Evolutionary conservation across 2,888 invertebrate species (phyloP).

Genomic region (Volucella zonaria): DNA sequence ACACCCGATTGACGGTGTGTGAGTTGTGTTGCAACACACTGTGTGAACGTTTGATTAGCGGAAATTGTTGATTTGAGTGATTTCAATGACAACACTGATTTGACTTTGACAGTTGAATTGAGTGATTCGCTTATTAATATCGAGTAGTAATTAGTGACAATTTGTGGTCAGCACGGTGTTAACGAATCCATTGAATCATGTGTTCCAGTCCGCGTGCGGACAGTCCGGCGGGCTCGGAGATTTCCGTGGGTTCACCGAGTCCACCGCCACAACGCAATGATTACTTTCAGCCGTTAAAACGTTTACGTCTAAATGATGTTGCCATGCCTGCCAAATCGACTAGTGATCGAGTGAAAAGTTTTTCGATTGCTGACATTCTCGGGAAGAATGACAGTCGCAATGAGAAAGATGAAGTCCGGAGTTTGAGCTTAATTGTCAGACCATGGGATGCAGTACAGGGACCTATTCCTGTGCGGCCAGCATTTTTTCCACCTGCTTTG

Average conservation of each 20-base stretch:
- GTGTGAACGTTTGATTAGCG: slow-evolving; percentile 23
- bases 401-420: slow-evolving; percentile 51
- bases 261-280: slow-evolving; percentile 79
- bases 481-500: slow-evolving; percentile 83
- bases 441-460: slow-evolving; percentile 90
- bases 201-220: slow-evolving; percentile 78
- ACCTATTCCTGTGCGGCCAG: slow-evolving; percentile 81
- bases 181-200: slow-evolving; percentile 76
- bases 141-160: slow-evolving; percentile 54
- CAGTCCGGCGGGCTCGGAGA: slow-evolving; percentile 82
- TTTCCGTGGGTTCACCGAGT: slow-evolving; percentile 82
- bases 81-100: slow-evolving; percentile 26
- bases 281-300: slow-evolving; percentile 85
- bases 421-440: slow-evolving; percentile 86
- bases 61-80: slow-evolving; percentile 50
- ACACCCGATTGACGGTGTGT: slow-evolving; percentile 32
- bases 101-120: slow-evolving; percentile 55
- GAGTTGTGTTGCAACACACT: background rate
- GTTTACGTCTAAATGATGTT: slow-evolving; percentile 83
- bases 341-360: slow-evolving; percentile 93
- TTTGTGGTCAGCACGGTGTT: slow-evolving; percentile 9
- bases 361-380: slow-evolving; percentile 94
- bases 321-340: slow-evolving; percentile 84
- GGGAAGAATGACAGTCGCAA: slow-evolving; percentile 85
- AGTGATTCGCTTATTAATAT: slow-evolving; percentile 54